These are phyloP conservation scores for Gadus macrocephalus DNA, from an alignment of 2,113 vertebrate genomes.

Conservation along the genomic window DNA sequence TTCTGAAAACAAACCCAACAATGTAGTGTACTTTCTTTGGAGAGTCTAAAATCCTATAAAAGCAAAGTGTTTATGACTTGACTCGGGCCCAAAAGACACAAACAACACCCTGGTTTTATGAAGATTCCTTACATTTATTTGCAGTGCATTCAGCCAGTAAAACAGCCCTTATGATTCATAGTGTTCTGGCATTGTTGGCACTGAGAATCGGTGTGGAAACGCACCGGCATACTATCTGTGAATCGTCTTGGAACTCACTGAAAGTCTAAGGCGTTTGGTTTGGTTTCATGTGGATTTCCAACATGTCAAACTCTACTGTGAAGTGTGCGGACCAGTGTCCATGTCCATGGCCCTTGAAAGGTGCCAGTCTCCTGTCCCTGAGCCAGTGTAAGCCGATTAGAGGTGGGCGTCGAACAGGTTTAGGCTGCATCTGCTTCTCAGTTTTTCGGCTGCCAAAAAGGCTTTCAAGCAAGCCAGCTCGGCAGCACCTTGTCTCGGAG, in stretches of 20 bases:
- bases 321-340: constrained; percentile 41
- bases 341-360: constrained; percentile 56
- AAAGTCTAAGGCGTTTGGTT: constrained; percentile 44
- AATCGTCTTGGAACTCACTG: constrained; percentile 8
- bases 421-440: constrained; percentile 71
- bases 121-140: constrained; percentile 1
- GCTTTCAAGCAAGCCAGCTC: constrained; percentile 30
- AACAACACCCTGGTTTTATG: constrained; percentile 12
- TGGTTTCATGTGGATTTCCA: constrained; percentile 59
- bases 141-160: constrained; percentile 7
- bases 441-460: constrained; percentile 57
- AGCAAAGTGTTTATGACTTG: constrained; percentile 33
- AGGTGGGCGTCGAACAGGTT: constrained; percentile 71
- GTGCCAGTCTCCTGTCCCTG: constrained; percentile 65
- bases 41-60: constrained; percentile 13
- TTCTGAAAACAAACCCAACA: constrained; percentile 13
- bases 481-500: constrained; percentile 45
- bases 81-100: constrained; percentile 20
- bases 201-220: not conserved
- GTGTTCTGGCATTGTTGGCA: not conserved
- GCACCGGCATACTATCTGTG: constrained; percentile 8
- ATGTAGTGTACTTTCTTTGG: constrained; percentile 21
- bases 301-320: constrained; percentile 52
- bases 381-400: constrained; percentile 79
- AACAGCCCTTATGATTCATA: constrained; percentile 26